Conservation (phyloP, 2,113 vertebrate species). For the Jaculus jaculus region DNA sequence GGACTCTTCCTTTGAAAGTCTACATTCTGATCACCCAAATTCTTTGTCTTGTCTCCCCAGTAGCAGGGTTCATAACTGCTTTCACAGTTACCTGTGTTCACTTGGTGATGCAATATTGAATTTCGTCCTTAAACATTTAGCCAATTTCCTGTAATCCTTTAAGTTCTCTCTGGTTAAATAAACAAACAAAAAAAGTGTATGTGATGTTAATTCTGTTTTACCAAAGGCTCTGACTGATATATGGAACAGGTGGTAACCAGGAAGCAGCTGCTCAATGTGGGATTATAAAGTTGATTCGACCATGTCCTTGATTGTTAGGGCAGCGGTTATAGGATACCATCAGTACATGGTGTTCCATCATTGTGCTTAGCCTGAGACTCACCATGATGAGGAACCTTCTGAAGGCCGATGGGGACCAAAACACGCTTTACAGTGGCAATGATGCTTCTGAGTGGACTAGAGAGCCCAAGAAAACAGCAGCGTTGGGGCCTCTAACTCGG, state of each 20-base stretch:
- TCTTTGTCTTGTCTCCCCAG: background rate
- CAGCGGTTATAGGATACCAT: background rate
- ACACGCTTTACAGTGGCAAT: background rate
- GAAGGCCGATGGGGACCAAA: background rate
- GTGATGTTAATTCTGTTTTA: background rate
- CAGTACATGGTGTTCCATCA: background rate
- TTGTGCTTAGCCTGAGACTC: background rate
- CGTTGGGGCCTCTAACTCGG: background rate
- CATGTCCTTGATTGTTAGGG: background rate
- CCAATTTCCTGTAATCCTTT: background rate
- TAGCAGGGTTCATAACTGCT: background rate
- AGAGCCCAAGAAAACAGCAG: background rate
- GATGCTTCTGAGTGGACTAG: background rate
- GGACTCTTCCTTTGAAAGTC: background rate
- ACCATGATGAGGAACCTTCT: background rate
- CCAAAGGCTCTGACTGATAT: background rate
- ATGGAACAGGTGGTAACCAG: background rate
- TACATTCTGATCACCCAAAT: constrained; percentile 19
- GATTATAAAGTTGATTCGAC: background rate
- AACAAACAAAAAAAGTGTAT: too few species aligned
- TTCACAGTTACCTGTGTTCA: background rate
- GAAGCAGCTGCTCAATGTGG: background rate
- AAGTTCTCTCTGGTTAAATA: background rate
- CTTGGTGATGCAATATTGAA: background rate
- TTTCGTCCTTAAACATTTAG: constrained; percentile 13